Evolutionary conservation across 2,888 invertebrate species (phyloP), one percentile per base, ranked within the genome.

Genomic region (Blastobasis lacticolella): DNA sequence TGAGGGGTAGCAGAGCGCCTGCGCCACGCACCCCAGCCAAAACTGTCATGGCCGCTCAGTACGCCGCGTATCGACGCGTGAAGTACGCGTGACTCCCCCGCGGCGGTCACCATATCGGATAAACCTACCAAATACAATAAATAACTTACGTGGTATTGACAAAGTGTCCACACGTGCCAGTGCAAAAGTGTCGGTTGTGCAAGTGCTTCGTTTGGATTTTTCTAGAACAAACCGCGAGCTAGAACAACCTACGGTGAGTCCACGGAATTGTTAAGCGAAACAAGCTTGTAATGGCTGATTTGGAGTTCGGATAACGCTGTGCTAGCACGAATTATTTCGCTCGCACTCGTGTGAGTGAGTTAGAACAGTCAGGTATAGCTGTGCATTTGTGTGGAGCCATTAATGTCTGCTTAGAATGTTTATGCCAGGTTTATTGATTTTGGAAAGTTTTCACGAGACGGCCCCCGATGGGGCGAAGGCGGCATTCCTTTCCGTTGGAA

Each of bases 31-130:
- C 83, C 83, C 77, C 72, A 75, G 64, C 71, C 56, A 58, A 72
- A 74, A 75, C 78, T 77, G 78, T 78, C 84, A 87, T 87, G 87
- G 87, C 86, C 62, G 69, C 67, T 77, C 85, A 87, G 86, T 87
- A 23, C 23, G 23, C 52, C 70, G 75, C 73, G 81, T 85, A 86
- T 86, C 63, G 86, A 86, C 85, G 80, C 74, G 67, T 37, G 23
- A 62, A 61, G 72, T 67, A 69, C 75, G 75, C 74, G 71, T 75
- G 61, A 68, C 57, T 52, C 49, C 60, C 57, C 55, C 54, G 53
- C 53, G 54, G 50, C 50, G 48, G 49, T 53, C 53, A 38, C 50
- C 48, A 52, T 44, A 49, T 52, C 10, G 10, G 8, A 8, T 43
- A 10, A 48, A 10, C 46, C 52, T 43, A 37, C 8, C 45, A 38